Conservation (phyloP, 2,113 vertebrate genomes). For the Lepisosteus osseus region DNA sequence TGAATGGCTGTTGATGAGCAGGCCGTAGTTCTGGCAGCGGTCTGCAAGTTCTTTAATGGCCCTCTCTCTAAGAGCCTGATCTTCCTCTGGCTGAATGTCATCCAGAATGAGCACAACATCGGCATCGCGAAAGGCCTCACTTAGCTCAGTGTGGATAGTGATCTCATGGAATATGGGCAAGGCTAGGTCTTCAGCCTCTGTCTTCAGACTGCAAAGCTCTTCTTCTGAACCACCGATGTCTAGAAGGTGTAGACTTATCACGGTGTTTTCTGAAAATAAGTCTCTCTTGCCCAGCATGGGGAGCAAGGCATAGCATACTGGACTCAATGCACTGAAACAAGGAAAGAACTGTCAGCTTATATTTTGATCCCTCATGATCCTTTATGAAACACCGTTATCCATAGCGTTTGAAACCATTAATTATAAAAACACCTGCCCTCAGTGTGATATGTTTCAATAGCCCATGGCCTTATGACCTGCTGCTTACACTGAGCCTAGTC, state of each 20-base stretch:
- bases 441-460: no score
- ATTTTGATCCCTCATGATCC: no score
- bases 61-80: conserved; percentile 25
- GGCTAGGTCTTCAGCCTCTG: conserved; percentile 70
- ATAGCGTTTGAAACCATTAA: no score
- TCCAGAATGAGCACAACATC: conserved; percentile 80
- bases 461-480: no score
- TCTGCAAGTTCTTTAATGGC: conserved; percentile 49
- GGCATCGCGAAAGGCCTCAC: conserved; percentile 70
- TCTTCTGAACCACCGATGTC: conserved; percentile 48
- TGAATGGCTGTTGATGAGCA: conserved; percentile 72
- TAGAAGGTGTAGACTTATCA: conserved; percentile 77
- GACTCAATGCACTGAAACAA: conserved; percentile 68
- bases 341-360: background rate
- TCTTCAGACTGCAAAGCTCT: conserved; percentile 47
- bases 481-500: no score
- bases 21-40: conserved; percentile 66
- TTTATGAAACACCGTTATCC: no score
- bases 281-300: conserved; percentile 70
- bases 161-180: conserved; percentile 64
- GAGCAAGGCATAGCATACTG: conserved; percentile 69
- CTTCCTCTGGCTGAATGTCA: conserved; percentile 47
- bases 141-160: conserved; percentile 58
- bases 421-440: no score
- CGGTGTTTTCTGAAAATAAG: conserved; percentile 60